These are phyloP conservation scores for Zaprionus tsacasi DNA, from an alignment of 1,140 invertebrate species.

Conservation along the genomic window DNA sequence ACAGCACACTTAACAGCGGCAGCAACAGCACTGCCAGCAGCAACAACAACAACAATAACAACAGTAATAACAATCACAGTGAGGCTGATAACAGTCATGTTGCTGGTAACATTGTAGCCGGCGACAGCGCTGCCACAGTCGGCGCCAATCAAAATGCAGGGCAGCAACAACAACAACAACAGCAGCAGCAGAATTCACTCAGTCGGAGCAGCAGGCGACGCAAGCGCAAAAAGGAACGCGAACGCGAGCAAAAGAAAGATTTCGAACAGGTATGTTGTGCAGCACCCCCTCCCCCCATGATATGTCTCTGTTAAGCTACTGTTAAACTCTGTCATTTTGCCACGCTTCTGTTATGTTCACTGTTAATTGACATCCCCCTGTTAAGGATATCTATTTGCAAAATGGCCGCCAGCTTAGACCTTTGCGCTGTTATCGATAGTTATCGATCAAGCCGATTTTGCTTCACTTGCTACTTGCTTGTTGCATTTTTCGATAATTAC, in stretches of 20 bases:
- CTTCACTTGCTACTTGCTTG: too few species aligned
- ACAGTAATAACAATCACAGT: slow-evolving; percentile 8
- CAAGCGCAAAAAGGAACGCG: slow-evolving; percentile 84
- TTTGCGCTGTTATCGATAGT: neutral
- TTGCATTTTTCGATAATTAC: too few species aligned
- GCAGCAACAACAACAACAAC: slow-evolving; percentile 15
- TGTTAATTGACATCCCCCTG: neutral
- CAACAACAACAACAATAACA: slow-evolving; percentile 4
- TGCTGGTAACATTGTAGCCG: neutral
- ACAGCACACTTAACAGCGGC: slow-evolving; percentile 7
- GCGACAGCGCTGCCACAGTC: neutral
- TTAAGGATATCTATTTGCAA: too few species aligned
- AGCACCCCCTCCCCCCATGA: neutral
- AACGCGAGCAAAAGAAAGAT: slow-evolving; percentile 79
- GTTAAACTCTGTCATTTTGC: too few species aligned
- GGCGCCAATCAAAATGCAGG: slow-evolving; percentile 4
- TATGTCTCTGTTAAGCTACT: neutral
- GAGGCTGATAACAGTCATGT: slow-evolving; percentile 1
- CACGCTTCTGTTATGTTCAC: neutral
- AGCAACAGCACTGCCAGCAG: slow-evolving; percentile 7
- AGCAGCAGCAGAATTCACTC: slow-evolving; percentile 25
- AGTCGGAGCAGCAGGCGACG: slow-evolving; percentile 82
- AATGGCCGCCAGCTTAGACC: too few species aligned
- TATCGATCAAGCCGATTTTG: neutral
- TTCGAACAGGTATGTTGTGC: slow-evolving; percentile 52